Evolutionary conservation across 2,113 vertebrate species (phyloP), one percentile per base, ranked within the genome.

Genomic region (Gadus macrocephalus): DNA sequence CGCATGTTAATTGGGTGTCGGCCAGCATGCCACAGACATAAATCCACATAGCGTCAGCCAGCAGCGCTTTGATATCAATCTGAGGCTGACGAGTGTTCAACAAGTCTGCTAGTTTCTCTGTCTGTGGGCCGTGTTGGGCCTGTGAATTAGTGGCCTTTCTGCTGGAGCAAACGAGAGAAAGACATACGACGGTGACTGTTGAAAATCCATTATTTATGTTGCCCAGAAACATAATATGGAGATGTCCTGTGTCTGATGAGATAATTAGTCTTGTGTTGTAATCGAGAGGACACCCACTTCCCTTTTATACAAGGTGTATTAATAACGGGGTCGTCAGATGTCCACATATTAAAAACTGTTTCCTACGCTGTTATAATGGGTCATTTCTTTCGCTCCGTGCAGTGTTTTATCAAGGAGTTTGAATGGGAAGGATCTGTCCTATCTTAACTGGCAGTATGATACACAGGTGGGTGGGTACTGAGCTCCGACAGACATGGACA

Each of bases 71-170:
- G 61, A 68, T 49, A n/a, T 22, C 53, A 16, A 64, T 88, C 42
- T 58, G 56, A 62, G 76, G 78, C 61, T 14, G 42, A 9, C 25
- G 66, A 79, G 53, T 56, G 17, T 73, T 35, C 2, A 58, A 75
- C 67, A 76, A 56, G 59, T 69, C 27, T 49, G 42, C 7, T n/a
- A 22, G 53, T 56, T 20, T 55, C 53, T 71, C 56, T 70, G 61
- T 53, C 27, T 58, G 12, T 58, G 22, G 53, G n/a, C 35, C 66
- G 56, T n/a, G 5, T 15, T 31, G 15, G 15, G 1, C 15, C 25
- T 71, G 53, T 77, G 60, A 82, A 76, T 69, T 17, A 53, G 53
- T 15, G 9, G 28, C n/a, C 28, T 73, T 71, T 79, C 63, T 79
- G 17, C 53, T 25, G 15, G 7, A 74, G 38, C 56, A 71, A 62